Base-by-base conservation (phyloP, 2,888 invertebrate genomes). In the Calameuta pallipes region DNA sequence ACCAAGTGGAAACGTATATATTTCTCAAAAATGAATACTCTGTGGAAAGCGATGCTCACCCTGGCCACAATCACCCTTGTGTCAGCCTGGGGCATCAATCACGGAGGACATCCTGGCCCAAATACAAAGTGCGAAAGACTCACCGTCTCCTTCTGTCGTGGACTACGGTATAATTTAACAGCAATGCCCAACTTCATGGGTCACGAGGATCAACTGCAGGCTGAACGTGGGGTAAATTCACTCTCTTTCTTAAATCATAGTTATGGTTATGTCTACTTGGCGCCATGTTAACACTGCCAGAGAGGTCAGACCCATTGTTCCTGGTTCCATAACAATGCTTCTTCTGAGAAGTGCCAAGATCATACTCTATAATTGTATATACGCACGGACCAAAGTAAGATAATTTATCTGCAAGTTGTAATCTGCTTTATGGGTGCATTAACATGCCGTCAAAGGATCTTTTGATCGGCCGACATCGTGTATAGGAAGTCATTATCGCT, bases 101-200 rank as follows among this genome's bases (percentile, higher is more conserved):
- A 92, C 85, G 92, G 93, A 82, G 86, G 86, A 91, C 92, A 85
- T 83, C 87, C 82, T 92, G 93, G 86, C 69, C 79, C 83, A 36
- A 87, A 84, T 80, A 87, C 90, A 71, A 95, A 95, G 90, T 97
- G 97, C 92, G 96, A 97, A 92, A 93, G 94, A 87, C 97, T 97
- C 89, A 94, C 93, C 78, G 95, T 96, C 80, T 95, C 96, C 73
- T 93, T 96, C 92, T 97, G 97, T 91, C 94, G 95, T 90, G 96
- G 96, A 87, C 93, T 97, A 90, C 95, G 96, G 85, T 97, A 97
- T 92, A 97, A 97, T 92, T 94, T 95, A 92, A 97, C 97, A 36
- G 94, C 94, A 56, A 95, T 97, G 96, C 97, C 97, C 76, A 97
- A 97, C 92, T 94, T 96, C 81, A 94, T 97, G 92, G 96, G 96